A percentile compares a stretch with the other conserved stretches of the same genome.
Evolutionary conservation across 2,888 invertebrate species (phyloP).

Genomic region (Netelia melanura): DNA sequence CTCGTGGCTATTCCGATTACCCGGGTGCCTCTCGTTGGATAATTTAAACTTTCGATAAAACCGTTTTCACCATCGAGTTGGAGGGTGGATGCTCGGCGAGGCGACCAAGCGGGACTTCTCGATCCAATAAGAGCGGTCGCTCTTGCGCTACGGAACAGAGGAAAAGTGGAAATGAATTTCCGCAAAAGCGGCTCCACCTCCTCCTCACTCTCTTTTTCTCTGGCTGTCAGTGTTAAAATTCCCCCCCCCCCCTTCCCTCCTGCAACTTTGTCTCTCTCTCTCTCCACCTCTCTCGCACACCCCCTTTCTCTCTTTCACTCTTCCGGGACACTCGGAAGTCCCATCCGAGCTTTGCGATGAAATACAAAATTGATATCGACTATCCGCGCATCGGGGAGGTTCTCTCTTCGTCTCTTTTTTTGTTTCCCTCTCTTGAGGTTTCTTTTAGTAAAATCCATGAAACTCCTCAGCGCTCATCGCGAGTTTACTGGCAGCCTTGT

Average conservation of each 20-base stretch:
- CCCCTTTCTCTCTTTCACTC: neutral
- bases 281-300: neutral
- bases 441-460: slow-evolving; percentile 17
- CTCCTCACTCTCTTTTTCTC: slow-evolving; percentile 7
- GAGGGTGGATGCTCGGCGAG: neutral
- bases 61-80: slow-evolving; percentile 8
- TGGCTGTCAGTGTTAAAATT: neutral
- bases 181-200: slow-evolving; percentile 36
- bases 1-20: neutral
- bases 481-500: slow-evolving; percentile 26
- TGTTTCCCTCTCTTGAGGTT: slow-evolving; percentile 22
- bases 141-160: slow-evolving; percentile 17
- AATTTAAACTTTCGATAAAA: slow-evolving; percentile 64
- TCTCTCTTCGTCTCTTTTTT: slow-evolving; percentile 29
- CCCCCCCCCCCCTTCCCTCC: neutral
- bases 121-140: slow-evolving; percentile 62
- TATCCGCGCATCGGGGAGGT: slow-evolving; percentile 47
- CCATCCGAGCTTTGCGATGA: slow-evolving; percentile 63
- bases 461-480: slow-evolving; percentile 31
- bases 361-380: slow-evolving; percentile 70
- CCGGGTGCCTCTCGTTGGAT: slow-evolving; percentile 28
- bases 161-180: slow-evolving; percentile 69
- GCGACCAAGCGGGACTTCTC: neutral
- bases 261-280: neutral
- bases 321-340: slow-evolving; percentile 57